Percentiles rank a stretch among this genome's conserved stretches.
These are phyloP conservation scores for Lasioglossum malachurum DNA, from an alignment of 2,888 invertebrate genomes.

Conservation along the genomic window DNA sequence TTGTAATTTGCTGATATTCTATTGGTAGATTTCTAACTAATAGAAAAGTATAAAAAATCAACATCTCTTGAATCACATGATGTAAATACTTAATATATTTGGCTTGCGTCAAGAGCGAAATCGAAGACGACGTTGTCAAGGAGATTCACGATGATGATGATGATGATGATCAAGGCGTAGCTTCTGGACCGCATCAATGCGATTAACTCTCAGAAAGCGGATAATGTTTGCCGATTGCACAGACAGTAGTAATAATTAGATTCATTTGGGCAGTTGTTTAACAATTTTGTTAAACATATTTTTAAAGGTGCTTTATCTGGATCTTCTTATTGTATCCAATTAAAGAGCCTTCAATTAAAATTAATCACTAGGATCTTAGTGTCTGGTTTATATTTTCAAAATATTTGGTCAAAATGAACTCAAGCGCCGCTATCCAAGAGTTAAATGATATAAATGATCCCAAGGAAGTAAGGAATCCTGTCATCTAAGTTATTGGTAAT, in stretches of 20 bases:
- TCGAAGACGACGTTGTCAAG: background rate
- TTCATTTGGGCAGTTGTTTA: background rate
- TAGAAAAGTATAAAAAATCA: constrained; percentile 24
- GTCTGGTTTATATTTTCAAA: background rate
- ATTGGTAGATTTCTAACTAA: background rate
- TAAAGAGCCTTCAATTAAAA: background rate
- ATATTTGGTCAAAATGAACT: background rate
- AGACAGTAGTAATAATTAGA: background rate
- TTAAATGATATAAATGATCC: background rate
- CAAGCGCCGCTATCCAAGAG: background rate
- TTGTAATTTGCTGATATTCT: background rate
- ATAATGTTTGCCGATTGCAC: background rate
- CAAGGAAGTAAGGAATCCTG: background rate
- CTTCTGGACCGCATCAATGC: background rate
- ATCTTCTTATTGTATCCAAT: background rate
- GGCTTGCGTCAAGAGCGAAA: background rate
- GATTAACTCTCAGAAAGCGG: background rate
- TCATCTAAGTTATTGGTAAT: background rate
- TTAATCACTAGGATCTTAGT: background rate
- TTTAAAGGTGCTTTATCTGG: background rate
- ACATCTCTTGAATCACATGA: constrained; percentile 19
- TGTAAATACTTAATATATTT: constrained; percentile 47
- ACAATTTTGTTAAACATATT: too few species aligned
- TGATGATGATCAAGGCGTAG: background rate
- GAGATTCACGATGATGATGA: background rate